Conservation (phyloP, 2,888 invertebrate species). For the Galerucella nymphaeae region DNA sequence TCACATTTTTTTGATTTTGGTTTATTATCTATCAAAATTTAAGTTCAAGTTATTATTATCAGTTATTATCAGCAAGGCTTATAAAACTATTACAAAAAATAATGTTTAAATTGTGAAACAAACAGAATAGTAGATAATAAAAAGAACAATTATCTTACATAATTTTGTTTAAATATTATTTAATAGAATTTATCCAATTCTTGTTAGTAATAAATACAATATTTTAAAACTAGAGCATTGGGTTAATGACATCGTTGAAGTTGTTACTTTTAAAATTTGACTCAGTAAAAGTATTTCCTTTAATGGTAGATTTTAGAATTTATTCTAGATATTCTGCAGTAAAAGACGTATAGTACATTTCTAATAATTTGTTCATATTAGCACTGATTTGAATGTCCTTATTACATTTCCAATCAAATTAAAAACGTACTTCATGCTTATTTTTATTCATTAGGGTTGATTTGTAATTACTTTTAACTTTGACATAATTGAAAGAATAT, state of each 20-base stretch:
- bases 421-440: neutral
- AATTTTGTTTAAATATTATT: neutral
- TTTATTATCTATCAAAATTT: too few relatives aligned
- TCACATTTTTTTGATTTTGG: too few relatives aligned
- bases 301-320: neutral
- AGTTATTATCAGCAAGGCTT: too few relatives aligned
- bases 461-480: too few relatives aligned
- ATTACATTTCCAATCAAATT: neutral
- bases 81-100: too few relatives aligned
- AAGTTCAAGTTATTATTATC: too few relatives aligned
- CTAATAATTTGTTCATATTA: neutral
- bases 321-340: too few relatives aligned
- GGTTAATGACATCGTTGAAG: neutral
- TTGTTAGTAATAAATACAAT: conserved; percentile 1
- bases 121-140: neutral
- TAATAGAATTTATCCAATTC: neutral
- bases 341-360: too few relatives aligned
- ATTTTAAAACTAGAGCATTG: neutral
- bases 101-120: too few relatives aligned
- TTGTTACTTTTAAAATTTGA: neutral
- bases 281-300: neutral
- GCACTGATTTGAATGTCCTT: neutral
- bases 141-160: neutral
- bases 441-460: too few relatives aligned
- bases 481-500: too few relatives aligned